Conservation (phyloP, 2,888 invertebrate genomes). For the Conistra vaccinii region DNA sequence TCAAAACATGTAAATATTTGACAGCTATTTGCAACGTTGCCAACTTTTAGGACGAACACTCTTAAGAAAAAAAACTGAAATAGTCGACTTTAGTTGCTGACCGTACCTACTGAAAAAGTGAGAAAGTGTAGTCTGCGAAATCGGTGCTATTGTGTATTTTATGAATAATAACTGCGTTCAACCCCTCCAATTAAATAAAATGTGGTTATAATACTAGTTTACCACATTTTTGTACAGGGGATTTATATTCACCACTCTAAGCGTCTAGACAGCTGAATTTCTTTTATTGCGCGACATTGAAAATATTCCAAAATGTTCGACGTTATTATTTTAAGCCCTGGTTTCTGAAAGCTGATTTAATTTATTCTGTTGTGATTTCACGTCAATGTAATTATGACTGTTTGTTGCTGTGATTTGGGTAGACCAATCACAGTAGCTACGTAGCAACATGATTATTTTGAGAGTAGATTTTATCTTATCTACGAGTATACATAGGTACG, state of each 20-base stretch:
- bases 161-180: background rate
- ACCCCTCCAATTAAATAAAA: constrained; percentile 30
- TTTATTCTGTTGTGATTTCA: constrained; percentile 12
- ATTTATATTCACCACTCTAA: constrained; percentile 30
- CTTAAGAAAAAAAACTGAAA: background rate
- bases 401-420: constrained; percentile 1
- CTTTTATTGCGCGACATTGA: constrained; percentile 28
- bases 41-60: too few species aligned
- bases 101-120: background rate
- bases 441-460: background rate
- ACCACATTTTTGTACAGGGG: constrained; percentile 5
- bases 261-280: constrained; percentile 43
- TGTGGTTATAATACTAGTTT: constrained; percentile 1
- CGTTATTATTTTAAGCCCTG: constrained; percentile 15
- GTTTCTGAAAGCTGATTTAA: constrained; percentile 2
- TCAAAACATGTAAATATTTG: too few species aligned
- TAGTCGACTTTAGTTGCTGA: background rate
- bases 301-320: constrained; percentile 10
- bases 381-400: background rate
- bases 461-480: background rate
- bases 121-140: constrained; percentile 12
- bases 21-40: too few species aligned
- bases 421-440: background rate
- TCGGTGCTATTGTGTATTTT: constrained; percentile 14
- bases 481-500: too few species aligned